A percentile compares a stretch with the other conserved stretches of the same genome.
Evolutionary conservation across 2,113 vertebrate genomes (phyloP).

Genomic region (Chinchilla lanigera): DNA sequence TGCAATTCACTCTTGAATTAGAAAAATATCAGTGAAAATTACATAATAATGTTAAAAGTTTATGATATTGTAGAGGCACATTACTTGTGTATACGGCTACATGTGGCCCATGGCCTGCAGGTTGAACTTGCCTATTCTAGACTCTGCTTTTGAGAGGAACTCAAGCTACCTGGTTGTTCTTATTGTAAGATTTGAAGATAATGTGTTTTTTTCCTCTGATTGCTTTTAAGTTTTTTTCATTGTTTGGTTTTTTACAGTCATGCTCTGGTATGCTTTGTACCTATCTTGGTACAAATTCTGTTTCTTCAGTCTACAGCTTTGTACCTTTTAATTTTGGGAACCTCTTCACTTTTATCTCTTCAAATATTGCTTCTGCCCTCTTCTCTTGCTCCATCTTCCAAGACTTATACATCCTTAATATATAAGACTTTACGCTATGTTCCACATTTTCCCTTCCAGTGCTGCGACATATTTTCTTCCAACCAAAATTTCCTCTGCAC

Average conservation of each 20-base stretch:
- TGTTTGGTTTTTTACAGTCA: background rate
- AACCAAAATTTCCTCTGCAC: background rate
- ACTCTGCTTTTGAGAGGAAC: background rate
- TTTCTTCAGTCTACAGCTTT: background rate
- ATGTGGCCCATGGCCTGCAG: background rate
- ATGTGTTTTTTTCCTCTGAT: background rate
- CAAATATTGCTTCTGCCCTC: background rate
- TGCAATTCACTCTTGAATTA: background rate
- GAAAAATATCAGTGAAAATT: background rate
- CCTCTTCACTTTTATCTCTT: background rate
- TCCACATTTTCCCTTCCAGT: background rate
- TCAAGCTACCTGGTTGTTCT: background rate
- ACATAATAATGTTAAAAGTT: background rate
- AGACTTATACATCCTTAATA: background rate
- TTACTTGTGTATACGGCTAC: background rate
- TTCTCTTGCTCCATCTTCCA: background rate
- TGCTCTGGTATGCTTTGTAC: background rate
- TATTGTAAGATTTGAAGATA: background rate
- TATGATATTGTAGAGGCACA: background rate
- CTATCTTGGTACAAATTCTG: background rate
- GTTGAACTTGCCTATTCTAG: background rate
- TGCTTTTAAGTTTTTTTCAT: background rate
- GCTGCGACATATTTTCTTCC: background rate
- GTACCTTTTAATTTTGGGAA: background rate
- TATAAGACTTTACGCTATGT: background rate